phyloP scores from a whole-genome alignment of 2,888 invertebrate species.

The Tenthredo scrophulariae region DNA sequence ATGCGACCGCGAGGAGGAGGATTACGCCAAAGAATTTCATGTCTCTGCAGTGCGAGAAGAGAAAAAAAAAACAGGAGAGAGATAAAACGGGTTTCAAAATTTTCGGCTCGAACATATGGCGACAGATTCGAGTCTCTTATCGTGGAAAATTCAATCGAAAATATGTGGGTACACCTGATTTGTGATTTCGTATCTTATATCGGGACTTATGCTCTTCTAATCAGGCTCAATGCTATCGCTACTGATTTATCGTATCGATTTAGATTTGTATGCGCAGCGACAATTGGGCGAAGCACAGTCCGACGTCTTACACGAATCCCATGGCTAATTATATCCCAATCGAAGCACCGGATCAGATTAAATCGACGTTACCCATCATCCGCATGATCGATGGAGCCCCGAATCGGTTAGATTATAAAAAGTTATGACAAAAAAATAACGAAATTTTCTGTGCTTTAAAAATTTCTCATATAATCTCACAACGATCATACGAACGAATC shows the following conservation, averaged over 20 bases:
- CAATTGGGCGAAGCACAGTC: no score
- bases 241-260: background rate
- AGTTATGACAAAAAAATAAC: background rate
- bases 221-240: background rate
- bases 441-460: background rate
- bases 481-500: no score
- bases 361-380: background rate
- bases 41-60: background rate
- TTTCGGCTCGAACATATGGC: background rate
- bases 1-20: constrained; percentile 14
- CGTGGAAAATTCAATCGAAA: background rate
- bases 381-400: background rate
- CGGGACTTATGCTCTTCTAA: background rate
- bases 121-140: background rate
- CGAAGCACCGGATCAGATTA: background rate
- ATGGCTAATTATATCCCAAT: background rate
- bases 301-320: background rate
- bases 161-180: background rate
- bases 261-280: no score
- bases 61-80: background rate
- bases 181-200: background rate
- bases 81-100: background rate
- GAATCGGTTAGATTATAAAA: background rate
- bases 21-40: constrained; percentile 32
- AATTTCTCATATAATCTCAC: no score